Base-by-base conservation (phyloP, 2,888 invertebrate species). In the Aporophyla nigra region DNA sequence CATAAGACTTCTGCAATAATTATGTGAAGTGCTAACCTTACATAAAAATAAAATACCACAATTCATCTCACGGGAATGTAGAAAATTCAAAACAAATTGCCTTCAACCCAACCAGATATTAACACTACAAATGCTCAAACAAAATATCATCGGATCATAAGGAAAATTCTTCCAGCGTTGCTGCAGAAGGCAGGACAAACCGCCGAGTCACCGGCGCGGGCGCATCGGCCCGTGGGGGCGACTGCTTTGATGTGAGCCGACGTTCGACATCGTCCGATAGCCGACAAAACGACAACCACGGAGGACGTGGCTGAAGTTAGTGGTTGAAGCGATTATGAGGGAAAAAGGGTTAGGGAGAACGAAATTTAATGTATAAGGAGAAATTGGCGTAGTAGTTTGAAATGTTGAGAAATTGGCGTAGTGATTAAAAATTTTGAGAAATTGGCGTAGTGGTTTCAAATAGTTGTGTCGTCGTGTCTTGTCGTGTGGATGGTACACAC, bases 221-320 rank as follows among this genome's bases (percentile, higher is more conserved):
- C 95, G 94, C 95, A 94, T 88, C 92, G 93, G 90, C 87, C 90
- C 92, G 87, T 89, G 89, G 90, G 91, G 89, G 88, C 90, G 90
- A 90, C 87, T 84, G 92, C 96, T 96, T 96, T 96, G 96, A 96
- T 94, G 94, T 92, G 89, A 90, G 95, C 96, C 96, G 95, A 94
- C 96, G 93, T 94, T 95, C 95, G 95, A 94, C 95, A 93, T 93
- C 95, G 93, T 79, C 90, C 95, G 95, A 96, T 95, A 94, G 93
- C 94, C 93, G 94, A 95, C 95, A 96, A 96, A 96, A 96, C 95
- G 95, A 96, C 94, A 92, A 94, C 91, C 91, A 85, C 86, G 82
- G 77, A 76, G 80, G 74, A 74, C 70, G 71, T 79, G 90, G 90
- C 81, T 54, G 81, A 92, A 92, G 90, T 82, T 61, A 92, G 14